Conservation (phyloP, 2,797 vertebrate genomes). For the Phataginus tricuspis region DNA sequence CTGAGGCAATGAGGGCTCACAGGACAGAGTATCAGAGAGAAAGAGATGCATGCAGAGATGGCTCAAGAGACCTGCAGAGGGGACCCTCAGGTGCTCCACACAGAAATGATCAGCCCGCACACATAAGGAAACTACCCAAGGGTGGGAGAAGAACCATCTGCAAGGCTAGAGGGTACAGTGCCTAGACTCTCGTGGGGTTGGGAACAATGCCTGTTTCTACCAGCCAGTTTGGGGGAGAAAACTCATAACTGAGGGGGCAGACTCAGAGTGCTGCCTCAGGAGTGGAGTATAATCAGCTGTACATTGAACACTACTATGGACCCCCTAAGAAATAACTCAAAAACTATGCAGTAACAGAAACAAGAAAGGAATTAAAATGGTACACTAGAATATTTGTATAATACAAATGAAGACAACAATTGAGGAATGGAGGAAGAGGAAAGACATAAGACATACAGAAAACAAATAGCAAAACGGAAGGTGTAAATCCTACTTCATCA, state of each 20-base stretch:
- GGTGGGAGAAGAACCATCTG: background rate
- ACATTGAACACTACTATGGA: background rate
- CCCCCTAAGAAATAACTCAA: background rate
- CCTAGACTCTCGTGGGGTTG: background rate
- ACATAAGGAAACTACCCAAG: background rate
- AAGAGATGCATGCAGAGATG: background rate
- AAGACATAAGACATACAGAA: background rate
- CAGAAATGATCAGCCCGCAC: background rate
- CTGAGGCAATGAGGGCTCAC: background rate
- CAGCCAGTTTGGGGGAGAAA: background rate
- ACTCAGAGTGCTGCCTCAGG: background rate
- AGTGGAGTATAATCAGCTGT: background rate
- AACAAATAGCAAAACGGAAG: background rate
- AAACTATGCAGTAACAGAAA: background rate
- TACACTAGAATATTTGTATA: background rate
- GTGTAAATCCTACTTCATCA: background rate
- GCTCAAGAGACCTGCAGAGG: background rate
- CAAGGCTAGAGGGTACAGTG: background rate
- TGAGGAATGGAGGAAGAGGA: background rate
- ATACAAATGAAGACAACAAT: background rate
- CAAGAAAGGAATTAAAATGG: background rate
- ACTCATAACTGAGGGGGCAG: background rate
- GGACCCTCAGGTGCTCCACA: too few species aligned
- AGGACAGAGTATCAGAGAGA: background rate
- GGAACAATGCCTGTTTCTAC: background rate